Conservation (phyloP, 2,113 vertebrate species). For the Aegypius monachus region DNA sequence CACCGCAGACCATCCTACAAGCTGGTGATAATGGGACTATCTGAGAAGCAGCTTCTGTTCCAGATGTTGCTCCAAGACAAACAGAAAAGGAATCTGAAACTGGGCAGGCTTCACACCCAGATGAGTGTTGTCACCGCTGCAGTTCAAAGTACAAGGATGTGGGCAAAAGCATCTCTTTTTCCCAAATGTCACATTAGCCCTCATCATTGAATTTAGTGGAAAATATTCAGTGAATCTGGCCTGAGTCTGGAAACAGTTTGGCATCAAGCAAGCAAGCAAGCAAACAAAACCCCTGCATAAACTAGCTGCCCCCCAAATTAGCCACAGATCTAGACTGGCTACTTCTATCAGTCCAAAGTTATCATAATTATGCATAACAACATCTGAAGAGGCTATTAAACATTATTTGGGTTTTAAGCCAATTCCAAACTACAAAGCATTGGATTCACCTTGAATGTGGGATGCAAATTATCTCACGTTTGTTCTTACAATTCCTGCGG, state of each 20-base stretch:
- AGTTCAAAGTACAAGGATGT: not conserved
- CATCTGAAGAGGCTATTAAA: not conserved
- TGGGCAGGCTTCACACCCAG: not conserved
- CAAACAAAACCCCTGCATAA: not conserved
- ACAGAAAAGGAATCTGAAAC: not conserved
- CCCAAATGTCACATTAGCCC: not conserved
- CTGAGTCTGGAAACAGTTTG: not conserved
- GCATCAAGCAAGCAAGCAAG: not conserved
- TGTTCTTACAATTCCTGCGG: constrained; percentile 9
- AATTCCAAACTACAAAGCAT: not conserved
- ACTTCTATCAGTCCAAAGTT: not conserved
- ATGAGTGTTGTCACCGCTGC: not conserved
- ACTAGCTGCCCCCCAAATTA: not conserved
- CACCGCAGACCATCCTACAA: not conserved
- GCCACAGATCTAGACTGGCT: not conserved
- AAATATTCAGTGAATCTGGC: not conserved
- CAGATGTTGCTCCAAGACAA: not conserved
- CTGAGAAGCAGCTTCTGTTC: not conserved
- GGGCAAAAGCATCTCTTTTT: not conserved
- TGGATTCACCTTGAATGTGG: not conserved
- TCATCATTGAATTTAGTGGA: not conserved
- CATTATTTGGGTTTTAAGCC: not conserved
- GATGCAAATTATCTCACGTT: not conserved
- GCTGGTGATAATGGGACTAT: not conserved
- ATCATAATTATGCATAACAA: not conserved